A percentile compares a stretch with the other conserved stretches of the same genome.
Conservation (phyloP, 2,888 invertebrate genomes). For the Callinectes sapidus region DNA sequence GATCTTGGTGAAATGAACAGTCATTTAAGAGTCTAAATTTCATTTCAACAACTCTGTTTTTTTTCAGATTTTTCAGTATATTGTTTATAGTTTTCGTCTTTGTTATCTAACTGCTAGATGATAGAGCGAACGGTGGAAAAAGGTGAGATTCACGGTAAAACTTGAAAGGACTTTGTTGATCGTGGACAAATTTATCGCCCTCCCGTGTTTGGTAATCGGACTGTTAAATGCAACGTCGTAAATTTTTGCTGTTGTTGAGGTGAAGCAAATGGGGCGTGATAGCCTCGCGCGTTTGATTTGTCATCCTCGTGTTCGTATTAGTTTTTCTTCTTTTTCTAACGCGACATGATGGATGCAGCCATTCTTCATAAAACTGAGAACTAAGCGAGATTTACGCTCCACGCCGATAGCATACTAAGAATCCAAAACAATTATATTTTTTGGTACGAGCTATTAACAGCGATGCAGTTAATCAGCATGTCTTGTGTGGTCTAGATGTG, state of each 20-base stretch:
- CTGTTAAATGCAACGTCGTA: conserved; percentile 6
- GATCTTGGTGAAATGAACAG: too few species aligned
- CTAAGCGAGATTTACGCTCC: neutral
- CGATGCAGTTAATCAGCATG: neutral
- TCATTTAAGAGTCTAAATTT: neutral
- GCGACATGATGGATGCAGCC: neutral
- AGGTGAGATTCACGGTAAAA: neutral
- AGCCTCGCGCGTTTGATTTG: conserved; percentile 18
- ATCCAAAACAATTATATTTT: neutral
- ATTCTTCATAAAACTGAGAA: neutral
- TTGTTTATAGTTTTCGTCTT: neutral
- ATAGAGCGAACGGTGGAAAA: neutral
- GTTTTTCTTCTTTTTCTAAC: neutral
- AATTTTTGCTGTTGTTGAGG: neutral
- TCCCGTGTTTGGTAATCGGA: conserved; percentile 11
- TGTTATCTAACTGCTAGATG: neutral
- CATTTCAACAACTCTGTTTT: neutral
- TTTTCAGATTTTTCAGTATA: neutral
- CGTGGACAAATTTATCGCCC: neutral
- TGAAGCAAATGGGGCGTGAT: conserved; percentile 22
- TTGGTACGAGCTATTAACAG: neutral
- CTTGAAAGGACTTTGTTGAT: neutral
- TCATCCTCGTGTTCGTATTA: neutral
- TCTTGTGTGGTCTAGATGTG: too few species aligned
- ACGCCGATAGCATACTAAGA: neutral